Conservation (phyloP, 2,113 vertebrate genomes). For the Mormoops blainvillei region DNA sequence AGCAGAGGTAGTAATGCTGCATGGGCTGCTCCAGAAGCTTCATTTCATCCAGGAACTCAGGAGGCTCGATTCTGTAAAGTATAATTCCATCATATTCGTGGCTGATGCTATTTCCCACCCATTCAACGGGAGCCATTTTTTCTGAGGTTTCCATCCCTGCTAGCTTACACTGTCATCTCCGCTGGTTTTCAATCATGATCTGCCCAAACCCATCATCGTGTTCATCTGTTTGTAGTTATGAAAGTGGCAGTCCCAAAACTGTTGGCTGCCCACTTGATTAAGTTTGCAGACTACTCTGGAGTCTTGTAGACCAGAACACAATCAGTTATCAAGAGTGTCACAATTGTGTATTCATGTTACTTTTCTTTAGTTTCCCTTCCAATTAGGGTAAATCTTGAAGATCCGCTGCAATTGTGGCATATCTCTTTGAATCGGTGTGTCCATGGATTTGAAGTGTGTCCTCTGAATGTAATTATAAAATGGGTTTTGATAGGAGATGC, state of each 20-base stretch:
- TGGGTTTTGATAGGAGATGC: slow-evolving; percentile 90
- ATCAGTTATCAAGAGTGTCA: not conserved
- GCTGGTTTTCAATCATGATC: slow-evolving; percentile 97
- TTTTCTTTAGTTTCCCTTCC: not conserved
- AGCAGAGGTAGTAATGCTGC: not conserved
- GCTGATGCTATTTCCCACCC: slow-evolving; percentile 90
- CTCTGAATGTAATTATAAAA: slow-evolving; percentile 92
- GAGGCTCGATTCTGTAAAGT: slow-evolving; percentile 79
- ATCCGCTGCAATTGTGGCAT: not conserved
- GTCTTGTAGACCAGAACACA: not conserved
- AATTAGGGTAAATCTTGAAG: not conserved
- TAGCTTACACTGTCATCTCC: slow-evolving; percentile 91
- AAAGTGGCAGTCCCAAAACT: not conserved
- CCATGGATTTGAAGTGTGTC: slow-evolving; percentile 86
- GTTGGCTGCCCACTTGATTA: not conserved
- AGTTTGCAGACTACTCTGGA: not conserved
- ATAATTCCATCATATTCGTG: slow-evolving; percentile 93
- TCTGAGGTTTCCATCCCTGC: slow-evolving; percentile 85
- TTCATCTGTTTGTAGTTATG: slow-evolving; percentile 84
- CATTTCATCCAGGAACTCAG: not conserved
- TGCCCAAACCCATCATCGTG: slow-evolving; percentile 94
- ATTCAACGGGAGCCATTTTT: slow-evolving; percentile 82
- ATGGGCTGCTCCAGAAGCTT: not conserved
- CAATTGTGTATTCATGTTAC: not conserved
- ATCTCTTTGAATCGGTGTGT: not conserved